These are phyloP conservation scores for Cylloceria caligata DNA, from an alignment of 2,888 invertebrate species.

Conservation along the genomic window DNA sequence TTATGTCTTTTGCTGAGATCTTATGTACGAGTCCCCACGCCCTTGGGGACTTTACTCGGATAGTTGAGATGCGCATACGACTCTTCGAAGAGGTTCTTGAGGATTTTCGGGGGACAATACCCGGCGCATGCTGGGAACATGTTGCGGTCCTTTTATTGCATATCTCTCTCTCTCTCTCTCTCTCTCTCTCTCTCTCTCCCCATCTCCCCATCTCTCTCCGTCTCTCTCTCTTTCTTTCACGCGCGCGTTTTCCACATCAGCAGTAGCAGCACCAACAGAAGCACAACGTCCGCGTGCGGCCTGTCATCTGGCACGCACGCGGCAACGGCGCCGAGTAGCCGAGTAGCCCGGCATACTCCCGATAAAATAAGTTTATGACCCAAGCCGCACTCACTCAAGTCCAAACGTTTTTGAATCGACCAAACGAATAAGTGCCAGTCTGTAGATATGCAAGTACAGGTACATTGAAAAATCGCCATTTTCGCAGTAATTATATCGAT, in stretches of 20 bases:
- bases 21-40: background rate
- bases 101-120: constrained; percentile 50
- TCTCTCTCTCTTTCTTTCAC: too few relatives aligned
- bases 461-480: background rate
- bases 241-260: constrained; percentile 19
- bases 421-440: constrained; percentile 7
- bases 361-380: constrained; percentile 62
- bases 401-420: constrained; percentile 4
- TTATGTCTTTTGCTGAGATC: background rate
- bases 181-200: constrained; percentile 24
- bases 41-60: background rate
- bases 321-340: constrained; percentile 59
- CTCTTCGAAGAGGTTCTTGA: background rate
- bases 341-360: constrained; percentile 39
- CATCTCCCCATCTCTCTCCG: background rate
- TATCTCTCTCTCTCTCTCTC: constrained; percentile 30
- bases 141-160: constrained; percentile 60
- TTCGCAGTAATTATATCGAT: background rate
- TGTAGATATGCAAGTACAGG: background rate
- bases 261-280: constrained; percentile 34
- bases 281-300: constrained; percentile 66
- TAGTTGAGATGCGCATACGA: background rate
- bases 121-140: constrained; percentile 47
- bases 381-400: constrained; percentile 33
- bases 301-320: constrained; percentile 71